phyloP scores from a whole-genome alignment of 1,140 invertebrate genomes.

The Danaus plexippus region DNA sequence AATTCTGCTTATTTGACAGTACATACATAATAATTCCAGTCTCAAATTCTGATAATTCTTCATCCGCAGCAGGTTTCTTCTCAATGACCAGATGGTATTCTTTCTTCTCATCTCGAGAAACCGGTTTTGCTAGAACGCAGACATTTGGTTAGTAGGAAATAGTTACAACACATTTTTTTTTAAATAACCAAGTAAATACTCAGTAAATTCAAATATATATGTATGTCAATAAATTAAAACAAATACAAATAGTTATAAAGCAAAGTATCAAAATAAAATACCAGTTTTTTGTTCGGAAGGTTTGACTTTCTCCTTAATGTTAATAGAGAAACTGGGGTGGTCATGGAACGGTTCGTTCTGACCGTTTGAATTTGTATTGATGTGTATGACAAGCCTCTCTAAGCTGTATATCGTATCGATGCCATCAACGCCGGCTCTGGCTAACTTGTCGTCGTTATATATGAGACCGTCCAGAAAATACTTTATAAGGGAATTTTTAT shows the following conservation, averaged over 20 bases:
- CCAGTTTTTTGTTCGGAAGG: slow-evolving; percentile 5
- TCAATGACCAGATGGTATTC: slow-evolving; percentile 11
- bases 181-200: too few relatives aligned
- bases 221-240: background rate
- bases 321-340: background rate
- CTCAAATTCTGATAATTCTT: slow-evolving; percentile 29
- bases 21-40: slow-evolving; percentile 39
- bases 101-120: slow-evolving; percentile 7
- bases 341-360: slow-evolving; percentile 6
- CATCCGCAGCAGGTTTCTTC: slow-evolving; percentile 22
- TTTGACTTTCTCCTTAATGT: slow-evolving; percentile 1
- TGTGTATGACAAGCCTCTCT: slow-evolving; percentile 42
- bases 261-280: slow-evolving; percentile 1
- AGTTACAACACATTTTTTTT: too few relatives aligned
- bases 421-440: slow-evolving; percentile 31
- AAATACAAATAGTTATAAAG: background rate
- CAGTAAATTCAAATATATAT: too few relatives aligned
- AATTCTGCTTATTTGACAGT: too few relatives aligned
- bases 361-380: slow-evolving; percentile 35
- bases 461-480: slow-evolving; percentile 49
- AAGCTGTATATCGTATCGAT: slow-evolving; percentile 41
- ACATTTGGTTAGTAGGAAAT: background rate
- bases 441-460: slow-evolving; percentile 37
- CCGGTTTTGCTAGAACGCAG: too few relatives aligned
- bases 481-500: slow-evolving; percentile 49